Base-by-base conservation (phyloP, 2,888 invertebrate genomes). In the Rosalia funebris region DNA sequence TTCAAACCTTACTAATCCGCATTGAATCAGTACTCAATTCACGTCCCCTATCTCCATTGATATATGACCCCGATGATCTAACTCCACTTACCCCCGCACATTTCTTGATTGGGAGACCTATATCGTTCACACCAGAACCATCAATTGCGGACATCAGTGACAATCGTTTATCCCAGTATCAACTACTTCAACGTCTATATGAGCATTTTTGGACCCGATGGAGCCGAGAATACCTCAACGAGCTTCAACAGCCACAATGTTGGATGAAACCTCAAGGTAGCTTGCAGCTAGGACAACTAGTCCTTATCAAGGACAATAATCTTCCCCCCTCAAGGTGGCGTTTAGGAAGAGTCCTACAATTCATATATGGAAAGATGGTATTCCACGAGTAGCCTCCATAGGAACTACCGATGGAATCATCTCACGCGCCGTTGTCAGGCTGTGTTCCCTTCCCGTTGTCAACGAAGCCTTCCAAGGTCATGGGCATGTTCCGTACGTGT, bases 21-120 rank as follows among this genome's bases (percentile, higher is more conserved):
- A 71, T 77, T 11, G 75, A 77, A 59, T 66, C 69, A 1, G 58
- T 71, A 12, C 47, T 75, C 12, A 76, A 77, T 54, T 74, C 72
- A 1, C 48, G 75, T 10, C 75, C 74, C 1, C 45, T 77, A 2
- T 52, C 41, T 9, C 66, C 70, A 1, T 1, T 70, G 1, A 68
- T 64, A 12, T 54, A 41, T 50, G 66, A 72, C 57, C 74, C 71
- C 9, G 65, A 65, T 42, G 72, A 75, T 52, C 42, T 70, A 11
- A 54, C 39, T 31, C 56, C 66, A 2, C 63, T 76, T 0, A 75
- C 74, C 15, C 73, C 76, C 1, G 66, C 66, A 16, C 76, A 76
- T 57, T 77, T 77, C 52, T 60, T 76, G 4, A 71, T 75, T 42
- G 71, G 71, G 11, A 46, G 62, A 25, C 15, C 69, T 17, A 32